Evolutionary conservation across 2,888 invertebrate genomes (phyloP).

Genomic region (Lypha dubia): DNA sequence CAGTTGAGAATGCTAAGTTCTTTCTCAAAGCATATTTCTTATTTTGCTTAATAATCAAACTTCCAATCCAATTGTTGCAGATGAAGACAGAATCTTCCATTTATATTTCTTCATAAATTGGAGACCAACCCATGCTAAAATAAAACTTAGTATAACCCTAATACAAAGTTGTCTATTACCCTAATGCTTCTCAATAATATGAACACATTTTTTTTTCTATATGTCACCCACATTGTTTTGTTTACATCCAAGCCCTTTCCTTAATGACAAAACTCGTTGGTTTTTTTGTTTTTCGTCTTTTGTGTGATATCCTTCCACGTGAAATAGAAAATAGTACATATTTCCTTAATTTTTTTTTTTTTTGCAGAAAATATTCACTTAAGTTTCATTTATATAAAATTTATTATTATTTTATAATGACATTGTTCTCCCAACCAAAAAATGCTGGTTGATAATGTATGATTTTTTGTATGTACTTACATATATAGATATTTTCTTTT

Average conservation of each 20-base stretch:
- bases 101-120: too few relatives aligned
- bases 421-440: conserved; percentile 44
- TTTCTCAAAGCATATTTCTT: too few relatives aligned
- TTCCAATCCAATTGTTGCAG: too few relatives aligned
- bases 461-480: too few relatives aligned
- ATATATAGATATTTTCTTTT: too few relatives aligned
- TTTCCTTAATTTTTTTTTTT: too few relatives aligned
- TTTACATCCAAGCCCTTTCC: conserved; percentile 55
- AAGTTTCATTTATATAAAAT: conserved; percentile 46
- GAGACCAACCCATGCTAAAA: too few relatives aligned
- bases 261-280: conserved; percentile 20
- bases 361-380: conserved; percentile 12
- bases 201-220: conserved; percentile 18
- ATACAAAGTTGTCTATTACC: neutral
- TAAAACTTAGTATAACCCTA: neutral
- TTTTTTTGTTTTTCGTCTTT: neutral
- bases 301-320: conserved; percentile 21
- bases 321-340: conserved; percentile 7
- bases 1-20: too few relatives aligned
- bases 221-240: conserved; percentile 33
- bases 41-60: too few relatives aligned
- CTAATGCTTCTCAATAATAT: conserved; percentile 33
- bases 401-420: conserved; percentile 55
- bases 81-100: too few relatives aligned
- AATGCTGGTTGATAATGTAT: conserved; percentile 36